These are phyloP conservation scores for Noctua pronuba DNA, from an alignment of 2,888 invertebrate species.

Conservation along the genomic window DNA sequence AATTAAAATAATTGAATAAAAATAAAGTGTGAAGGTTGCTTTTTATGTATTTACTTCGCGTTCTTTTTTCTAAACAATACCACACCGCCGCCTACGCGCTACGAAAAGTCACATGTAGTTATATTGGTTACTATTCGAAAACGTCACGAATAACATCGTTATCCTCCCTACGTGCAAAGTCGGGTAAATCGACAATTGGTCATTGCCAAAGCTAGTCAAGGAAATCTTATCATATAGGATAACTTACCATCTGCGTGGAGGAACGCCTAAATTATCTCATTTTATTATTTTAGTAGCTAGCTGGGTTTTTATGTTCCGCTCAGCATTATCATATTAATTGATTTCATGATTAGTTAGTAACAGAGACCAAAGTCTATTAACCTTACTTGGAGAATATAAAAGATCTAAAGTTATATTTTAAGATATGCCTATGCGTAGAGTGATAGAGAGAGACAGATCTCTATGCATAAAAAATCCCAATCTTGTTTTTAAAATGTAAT, in stretches of 20 bases:
- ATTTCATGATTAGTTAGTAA: neutral
- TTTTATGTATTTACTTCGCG: constrained; percentile 17
- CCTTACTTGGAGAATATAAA: neutral
- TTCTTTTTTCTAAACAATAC: constrained; percentile 3
- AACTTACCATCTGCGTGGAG: constrained; percentile 15
- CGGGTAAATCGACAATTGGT: constrained; percentile 57
- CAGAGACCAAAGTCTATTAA: neutral
- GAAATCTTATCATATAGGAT: constrained; percentile 42
- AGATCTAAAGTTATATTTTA: neutral
- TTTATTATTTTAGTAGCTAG: neutral
- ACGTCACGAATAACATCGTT: constrained; percentile 41
- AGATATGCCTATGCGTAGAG: too few relatives aligned
- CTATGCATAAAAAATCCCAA: neutral
- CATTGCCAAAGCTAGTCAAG: constrained; percentile 60
- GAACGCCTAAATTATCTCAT: constrained; percentile 12
- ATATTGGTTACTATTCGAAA: constrained; percentile 1
- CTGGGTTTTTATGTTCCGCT: neutral
- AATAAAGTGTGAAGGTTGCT: constrained; percentile 33
- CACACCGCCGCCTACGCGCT: neutral
- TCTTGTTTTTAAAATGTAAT: neutral
- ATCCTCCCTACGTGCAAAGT: constrained; percentile 60
- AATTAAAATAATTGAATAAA: constrained; percentile 29
- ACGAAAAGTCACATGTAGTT: constrained; percentile 32
- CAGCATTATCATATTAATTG: neutral
- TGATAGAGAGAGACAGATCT: too few relatives aligned